Percentiles rank a stretch among this genome's conserved stretches.
phyloP scores from a whole-genome alignment of 2,113 vertebrate species.

The Telmatochromis sp. region DNA sequence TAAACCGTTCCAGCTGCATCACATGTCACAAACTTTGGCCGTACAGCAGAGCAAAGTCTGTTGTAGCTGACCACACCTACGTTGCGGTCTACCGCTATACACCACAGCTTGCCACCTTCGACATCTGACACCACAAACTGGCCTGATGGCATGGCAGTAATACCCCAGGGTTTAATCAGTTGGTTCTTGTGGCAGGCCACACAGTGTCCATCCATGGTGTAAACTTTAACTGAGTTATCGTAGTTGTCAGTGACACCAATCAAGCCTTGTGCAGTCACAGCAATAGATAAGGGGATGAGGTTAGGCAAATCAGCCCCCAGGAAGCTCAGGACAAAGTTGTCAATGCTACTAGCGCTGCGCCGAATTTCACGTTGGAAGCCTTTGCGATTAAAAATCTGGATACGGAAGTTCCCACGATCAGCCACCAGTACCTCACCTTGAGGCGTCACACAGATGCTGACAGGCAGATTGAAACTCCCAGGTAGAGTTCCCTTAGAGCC shows the following conservation, averaged over 20 bases:
- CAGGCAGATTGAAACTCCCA: conserved; percentile 91
- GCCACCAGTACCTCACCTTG: conserved; percentile 93
- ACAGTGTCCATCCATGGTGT: conserved; percentile 90
- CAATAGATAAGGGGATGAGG: conserved; percentile 88
- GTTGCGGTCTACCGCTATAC: conserved; percentile 86
- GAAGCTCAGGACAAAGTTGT: conserved; percentile 93
- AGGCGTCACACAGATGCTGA: conserved; percentile 84
- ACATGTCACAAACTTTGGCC: conserved; percentile 95
- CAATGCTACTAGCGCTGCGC: conserved; percentile 89
- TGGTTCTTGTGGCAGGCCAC: conserved; percentile 93
- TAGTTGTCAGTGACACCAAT: conserved; percentile 96
- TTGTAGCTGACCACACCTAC: conserved; percentile 90
- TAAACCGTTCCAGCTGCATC: conserved; percentile 89
- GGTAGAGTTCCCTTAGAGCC: conserved; percentile 89
- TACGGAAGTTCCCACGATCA: conserved; percentile 88
- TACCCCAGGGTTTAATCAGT: conserved; percentile 95
- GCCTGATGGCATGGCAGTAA: conserved; percentile 86
- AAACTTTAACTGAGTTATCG: conserved; percentile 94
- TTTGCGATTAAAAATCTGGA: conserved; percentile 95
- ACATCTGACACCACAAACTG: conserved; percentile 96
- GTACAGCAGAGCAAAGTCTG: conserved; percentile 87
- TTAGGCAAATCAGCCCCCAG: conserved; percentile 91
- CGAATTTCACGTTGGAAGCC: conserved; percentile 94
- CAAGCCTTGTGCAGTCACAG: conserved; percentile 89
- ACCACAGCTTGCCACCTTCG: conserved; percentile 95